Base-by-base conservation (phyloP, 2,113 vertebrate species). In the Galeopterus variegatus region DNA sequence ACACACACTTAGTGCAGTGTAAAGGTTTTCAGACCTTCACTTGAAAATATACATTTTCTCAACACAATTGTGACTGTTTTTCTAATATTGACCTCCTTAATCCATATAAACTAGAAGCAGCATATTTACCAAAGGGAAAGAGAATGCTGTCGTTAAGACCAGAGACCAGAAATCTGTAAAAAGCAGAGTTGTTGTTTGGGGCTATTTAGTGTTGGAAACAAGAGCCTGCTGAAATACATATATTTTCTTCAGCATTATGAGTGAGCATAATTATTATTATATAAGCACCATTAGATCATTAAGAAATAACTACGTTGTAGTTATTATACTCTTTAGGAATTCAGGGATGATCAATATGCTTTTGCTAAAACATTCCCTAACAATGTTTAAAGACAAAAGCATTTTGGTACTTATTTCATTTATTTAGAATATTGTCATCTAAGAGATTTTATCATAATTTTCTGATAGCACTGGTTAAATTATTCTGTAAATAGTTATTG, bases 321-420 rank as follows among this genome's bases (percentile, higher is more conserved):
- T 54, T 77, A 62, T 45, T 75, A 23, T 48, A 58, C 45, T 67
- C 65, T 77, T 73, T 81, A 48, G 33, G n/a, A 64, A 86, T 90
- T 88, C 4, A 64, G 64, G 33, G 28, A 45, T 33, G 52, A 48
- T 93, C 23, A 60, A 0, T 36, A 7, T 52, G 36, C 33, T 94
- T 96, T 89, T 76, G 54, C 12, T 94, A 31, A 95, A 60, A 85
- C 26, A 24, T 85, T 82, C 48, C 2, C 9, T 91, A 64, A 36
- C 12, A 72, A 4, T 77, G 23, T 87, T 97, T 86, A 72, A 60
- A 36, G 36, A 50, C 19, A 75, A 26, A 75, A 26, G 11, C n/a
- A 48, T 41, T 88, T 93, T 65, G 41, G 26, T 62, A 31, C 45
- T 81, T 67, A 50, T 18, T 87, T 36, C 64, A 77, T 72, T 62